Conservation (phyloP, 2,888 invertebrate species). For the Phortica magna region DNA sequence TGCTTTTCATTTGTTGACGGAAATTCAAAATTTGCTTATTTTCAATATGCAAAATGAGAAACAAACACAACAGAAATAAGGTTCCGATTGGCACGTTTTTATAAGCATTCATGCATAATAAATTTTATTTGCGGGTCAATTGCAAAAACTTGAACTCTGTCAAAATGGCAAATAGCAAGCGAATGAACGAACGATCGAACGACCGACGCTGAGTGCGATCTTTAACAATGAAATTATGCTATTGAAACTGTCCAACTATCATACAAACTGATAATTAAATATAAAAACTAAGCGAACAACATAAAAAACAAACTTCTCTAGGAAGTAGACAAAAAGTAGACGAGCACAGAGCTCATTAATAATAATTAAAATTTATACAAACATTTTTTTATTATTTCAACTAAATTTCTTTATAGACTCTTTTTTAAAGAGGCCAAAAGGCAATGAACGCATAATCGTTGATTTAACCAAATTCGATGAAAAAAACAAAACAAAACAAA, state of each 20-base stretch:
- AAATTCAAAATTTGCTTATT: neutral
- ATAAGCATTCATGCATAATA: slow-evolving; percentile 66
- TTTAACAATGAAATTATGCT: neutral
- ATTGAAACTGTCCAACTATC: neutral
- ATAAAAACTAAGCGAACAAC: neutral
- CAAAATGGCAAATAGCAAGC: slow-evolving; percentile 4
- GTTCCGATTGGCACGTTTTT: slow-evolving; percentile 58
- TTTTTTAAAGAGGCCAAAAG: slow-evolving; percentile 1
- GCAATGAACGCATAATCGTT: slow-evolving; percentile 27
- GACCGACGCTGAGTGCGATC: neutral
- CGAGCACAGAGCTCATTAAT: slow-evolving; percentile 1
- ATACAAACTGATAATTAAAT: neutral
- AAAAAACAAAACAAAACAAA: slow-evolving; percentile 3
- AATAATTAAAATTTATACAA: neutral
- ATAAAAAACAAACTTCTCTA: neutral
- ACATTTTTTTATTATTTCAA: slow-evolving; percentile 11
- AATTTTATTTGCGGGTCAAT: slow-evolving; percentile 67
- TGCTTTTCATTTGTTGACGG: neutral
- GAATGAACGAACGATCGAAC: neutral
- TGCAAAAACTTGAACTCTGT: slow-evolving; percentile 66
- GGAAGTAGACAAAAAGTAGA: neutral
- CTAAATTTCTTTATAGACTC: neutral
- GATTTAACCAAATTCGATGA: slow-evolving; percentile 32
- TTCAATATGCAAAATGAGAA: neutral
- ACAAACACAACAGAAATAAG: slow-evolving; percentile 41